These are phyloP conservation scores for Lasius platythorax DNA, from an alignment of 2,888 invertebrate species.

Conservation along the genomic window DNA sequence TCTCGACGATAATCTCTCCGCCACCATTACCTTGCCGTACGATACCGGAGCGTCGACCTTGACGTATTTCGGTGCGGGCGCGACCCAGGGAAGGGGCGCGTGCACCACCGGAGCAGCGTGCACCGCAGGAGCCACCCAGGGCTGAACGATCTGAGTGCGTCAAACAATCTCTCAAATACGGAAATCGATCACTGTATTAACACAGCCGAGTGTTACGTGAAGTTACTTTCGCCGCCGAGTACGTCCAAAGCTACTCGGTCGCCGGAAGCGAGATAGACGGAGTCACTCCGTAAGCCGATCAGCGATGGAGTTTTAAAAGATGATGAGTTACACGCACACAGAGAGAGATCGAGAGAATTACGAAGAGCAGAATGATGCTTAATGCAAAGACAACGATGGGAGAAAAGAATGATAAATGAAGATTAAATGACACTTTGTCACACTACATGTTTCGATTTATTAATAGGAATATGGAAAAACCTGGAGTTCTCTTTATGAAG, in stretches of 20 bases:
- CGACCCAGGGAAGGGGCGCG: conserved; percentile 49
- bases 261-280: conserved; percentile 17
- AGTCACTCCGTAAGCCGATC: background rate
- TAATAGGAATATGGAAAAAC: background rate
- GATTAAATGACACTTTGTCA: background rate
- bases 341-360: conserved; percentile 14
- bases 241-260: conserved; percentile 68
- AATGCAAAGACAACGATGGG: background rate
- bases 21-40: conserved; percentile 50
- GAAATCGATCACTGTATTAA: conserved; percentile 10
- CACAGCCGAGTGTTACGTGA: conserved; percentile 56
- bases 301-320: conserved; percentile 1
- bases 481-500: background rate
- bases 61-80: conserved; percentile 58
- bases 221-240: conserved; percentile 66
- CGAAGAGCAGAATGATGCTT: background rate
- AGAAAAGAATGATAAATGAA: conserved; percentile 5
- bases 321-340: conserved; percentile 8
- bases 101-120: conserved; percentile 59
- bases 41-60: conserved; percentile 64
- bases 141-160: conserved; percentile 72
- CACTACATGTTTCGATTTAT: background rate
- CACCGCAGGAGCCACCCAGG: conserved; percentile 70
- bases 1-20: background rate
- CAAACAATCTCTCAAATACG: conserved; percentile 59